These are phyloP conservation scores for Agrotis segetum DNA, from an alignment of 2,888 invertebrate genomes.

Conservation along the genomic window DNA sequence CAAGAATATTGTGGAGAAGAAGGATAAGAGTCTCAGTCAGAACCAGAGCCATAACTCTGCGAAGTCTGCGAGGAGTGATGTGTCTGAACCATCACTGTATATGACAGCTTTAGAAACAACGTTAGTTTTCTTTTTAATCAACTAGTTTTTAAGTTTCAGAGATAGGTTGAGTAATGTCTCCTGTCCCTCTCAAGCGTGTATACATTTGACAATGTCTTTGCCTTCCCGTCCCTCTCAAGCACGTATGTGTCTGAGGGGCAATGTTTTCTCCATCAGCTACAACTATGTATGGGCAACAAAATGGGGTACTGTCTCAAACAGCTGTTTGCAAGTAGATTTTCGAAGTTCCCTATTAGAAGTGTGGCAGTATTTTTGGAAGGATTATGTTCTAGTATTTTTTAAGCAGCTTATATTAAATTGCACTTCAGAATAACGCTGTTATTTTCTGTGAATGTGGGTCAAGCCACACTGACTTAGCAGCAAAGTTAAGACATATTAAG, in stretches of 20 bases:
- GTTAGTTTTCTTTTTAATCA: slow-evolving; percentile 83
- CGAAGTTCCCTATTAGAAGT: neutral
- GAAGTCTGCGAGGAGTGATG: slow-evolving; percentile 91
- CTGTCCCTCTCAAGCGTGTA: neutral
- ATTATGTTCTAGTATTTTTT: neutral
- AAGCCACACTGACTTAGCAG: too few species aligned
- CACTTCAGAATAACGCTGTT: too few species aligned
- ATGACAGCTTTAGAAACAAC: slow-evolving; percentile 94
- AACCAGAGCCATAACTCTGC: slow-evolving; percentile 81
- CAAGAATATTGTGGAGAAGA: slow-evolving; percentile 82
- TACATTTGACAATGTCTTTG: too few species aligned
- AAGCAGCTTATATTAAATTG: neutral
- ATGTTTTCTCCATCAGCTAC: too few species aligned
- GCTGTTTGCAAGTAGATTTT: neutral
- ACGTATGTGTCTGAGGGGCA: too few species aligned
- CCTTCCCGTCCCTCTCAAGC: too few species aligned
- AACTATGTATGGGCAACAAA: too few species aligned
- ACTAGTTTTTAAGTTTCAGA: neutral
- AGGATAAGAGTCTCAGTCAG: slow-evolving; percentile 74
- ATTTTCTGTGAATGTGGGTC: too few species aligned
- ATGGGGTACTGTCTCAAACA: too few species aligned
- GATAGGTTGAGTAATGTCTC: neutral
- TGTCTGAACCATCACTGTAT: slow-evolving; percentile 94
- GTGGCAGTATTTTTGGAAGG: neutral
- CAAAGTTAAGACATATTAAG: too few species aligned